phyloP scores from a whole-genome alignment of 1,140 invertebrate genomes.

The Neotoxoptera formosana region DNA sequence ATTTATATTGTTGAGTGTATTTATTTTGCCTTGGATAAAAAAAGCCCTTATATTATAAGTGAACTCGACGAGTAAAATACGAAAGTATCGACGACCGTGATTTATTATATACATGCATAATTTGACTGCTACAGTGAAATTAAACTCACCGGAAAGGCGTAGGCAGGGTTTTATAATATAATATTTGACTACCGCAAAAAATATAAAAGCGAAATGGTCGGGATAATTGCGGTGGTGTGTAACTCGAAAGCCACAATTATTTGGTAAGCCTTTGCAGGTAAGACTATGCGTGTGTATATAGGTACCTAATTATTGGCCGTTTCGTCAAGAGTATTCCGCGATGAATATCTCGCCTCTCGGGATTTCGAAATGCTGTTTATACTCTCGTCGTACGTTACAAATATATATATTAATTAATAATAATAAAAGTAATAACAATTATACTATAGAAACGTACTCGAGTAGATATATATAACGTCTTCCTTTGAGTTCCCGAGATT shows the following conservation, averaged over 20 bases:
- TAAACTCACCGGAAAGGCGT: not conserved
- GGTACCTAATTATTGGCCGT: not conserved
- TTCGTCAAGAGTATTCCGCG: not conserved
- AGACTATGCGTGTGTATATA: not conserved
- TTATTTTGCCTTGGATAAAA: not conserved
- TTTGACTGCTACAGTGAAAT: not conserved
- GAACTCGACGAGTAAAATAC: not conserved
- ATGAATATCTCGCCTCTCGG: not conserved
- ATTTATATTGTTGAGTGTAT: not conserved
- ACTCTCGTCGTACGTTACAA: not conserved
- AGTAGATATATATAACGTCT: not conserved
- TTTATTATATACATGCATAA: not conserved
- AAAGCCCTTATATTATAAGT: not conserved
- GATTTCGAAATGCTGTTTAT: not conserved
- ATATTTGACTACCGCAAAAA: not conserved
- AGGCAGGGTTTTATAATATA: not conserved
- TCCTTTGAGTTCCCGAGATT: not conserved
- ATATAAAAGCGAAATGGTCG: not conserved
- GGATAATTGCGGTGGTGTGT: not conserved
- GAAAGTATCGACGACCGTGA: not conserved
- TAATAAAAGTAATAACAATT: not conserved
- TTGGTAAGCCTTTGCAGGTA: not conserved
- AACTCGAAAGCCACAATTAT: not conserved
- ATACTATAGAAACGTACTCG: not conserved
- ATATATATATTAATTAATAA: not conserved